Base-by-base conservation (phyloP, 1,140 invertebrate species). In the Neocloeon triangulifer region DNA sequence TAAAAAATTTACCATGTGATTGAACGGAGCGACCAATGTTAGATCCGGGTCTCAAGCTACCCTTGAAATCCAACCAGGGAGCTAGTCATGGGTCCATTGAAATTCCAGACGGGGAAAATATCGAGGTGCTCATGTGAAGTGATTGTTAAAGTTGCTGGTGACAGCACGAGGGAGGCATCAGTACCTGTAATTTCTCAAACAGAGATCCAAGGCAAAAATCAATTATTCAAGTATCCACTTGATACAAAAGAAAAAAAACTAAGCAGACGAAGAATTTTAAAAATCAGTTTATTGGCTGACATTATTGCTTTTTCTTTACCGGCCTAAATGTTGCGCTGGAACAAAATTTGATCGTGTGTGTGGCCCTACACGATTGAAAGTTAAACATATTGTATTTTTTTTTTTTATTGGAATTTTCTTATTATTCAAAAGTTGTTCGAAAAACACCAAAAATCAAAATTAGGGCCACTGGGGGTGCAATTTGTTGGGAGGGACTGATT, bases 181-280 rank as follows among this genome's bases (percentile, higher is more conserved):
- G 31, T 32, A 32, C 31, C 31, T 32, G 31, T 32, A 10, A 22
- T 19, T 20, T 32, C 19, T 19, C 21, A 22, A 32, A 22, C 31
- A 19, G 7, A 9, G 12, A 22, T 17, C 10, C 19, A 3, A 31
- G 10, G 30, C 30, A 19, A n/a, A 23, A 23, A 8, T 8, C 22
- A 8, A 8, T 8, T 8, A 23, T 23, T 23, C n/a, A n/a, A n/a
- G n/a, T n/a, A n/a, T n/a, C n/a, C n/a, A n/a, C n/a, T n/a, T n/a
- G n/a, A n/a, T n/a, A n/a, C n/a, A n/a, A n/a, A n/a, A n/a, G n/a
- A n/a, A n/a, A n/a, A n/a, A n/a, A n/a, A n/a, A n/a, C n/a, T n/a
- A n/a, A n/a, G n/a, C n/a, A n/a, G n/a, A n/a, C n/a, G n/a, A n/a
- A n/a, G n/a, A n/a, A n/a, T n/a, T 23, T 23, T n/a, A 23, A 23